A percentile compares a stretch with the other conserved stretches of the same genome.
Evolutionary conservation across 2,797 vertebrate genomes (phyloP).

Genomic region (Phoxinus dragarum): DNA sequence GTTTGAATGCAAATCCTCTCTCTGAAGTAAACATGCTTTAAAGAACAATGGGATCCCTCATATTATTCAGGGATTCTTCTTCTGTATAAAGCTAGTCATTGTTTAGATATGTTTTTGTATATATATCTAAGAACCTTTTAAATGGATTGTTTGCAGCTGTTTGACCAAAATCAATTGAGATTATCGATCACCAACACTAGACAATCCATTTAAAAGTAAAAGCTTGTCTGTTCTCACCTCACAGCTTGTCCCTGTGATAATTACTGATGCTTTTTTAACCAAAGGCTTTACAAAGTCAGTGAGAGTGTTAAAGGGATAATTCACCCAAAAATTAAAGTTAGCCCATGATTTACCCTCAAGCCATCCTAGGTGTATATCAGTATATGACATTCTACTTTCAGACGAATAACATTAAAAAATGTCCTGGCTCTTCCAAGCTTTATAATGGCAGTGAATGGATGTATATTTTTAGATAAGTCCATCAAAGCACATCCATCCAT

Average conservation of each 20-base stretch:
- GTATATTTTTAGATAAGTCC: no score
- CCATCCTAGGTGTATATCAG: no score
- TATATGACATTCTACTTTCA: no score
- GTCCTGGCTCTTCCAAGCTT: no score
- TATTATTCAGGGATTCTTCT: background rate
- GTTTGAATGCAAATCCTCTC: conserved; percentile 3
- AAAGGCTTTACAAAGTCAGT: conserved; percentile 32
- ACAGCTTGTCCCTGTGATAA: conserved; percentile 22
- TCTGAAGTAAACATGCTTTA: conserved; percentile 20
- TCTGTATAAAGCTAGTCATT: background rate
- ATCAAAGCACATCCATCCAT: no score
- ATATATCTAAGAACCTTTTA: conserved; percentile 1
- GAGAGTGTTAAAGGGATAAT: background rate
- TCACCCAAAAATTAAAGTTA: no score
- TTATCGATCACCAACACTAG: conserved; percentile 42
- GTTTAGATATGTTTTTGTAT: background rate
- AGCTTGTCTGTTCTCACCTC: conserved; percentile 31
- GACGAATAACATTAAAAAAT: no score
- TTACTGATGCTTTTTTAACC: conserved; percentile 4
- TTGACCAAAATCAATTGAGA: conserved; percentile 8
- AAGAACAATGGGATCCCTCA: background rate
- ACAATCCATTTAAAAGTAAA: conserved; percentile 52
- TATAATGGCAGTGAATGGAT: no score
- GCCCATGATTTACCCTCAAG: no score
- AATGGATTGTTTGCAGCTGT: conserved; percentile 15